Conservation (phyloP, 2,113 vertebrate species). For the Hoplias malabaricus region DNA sequence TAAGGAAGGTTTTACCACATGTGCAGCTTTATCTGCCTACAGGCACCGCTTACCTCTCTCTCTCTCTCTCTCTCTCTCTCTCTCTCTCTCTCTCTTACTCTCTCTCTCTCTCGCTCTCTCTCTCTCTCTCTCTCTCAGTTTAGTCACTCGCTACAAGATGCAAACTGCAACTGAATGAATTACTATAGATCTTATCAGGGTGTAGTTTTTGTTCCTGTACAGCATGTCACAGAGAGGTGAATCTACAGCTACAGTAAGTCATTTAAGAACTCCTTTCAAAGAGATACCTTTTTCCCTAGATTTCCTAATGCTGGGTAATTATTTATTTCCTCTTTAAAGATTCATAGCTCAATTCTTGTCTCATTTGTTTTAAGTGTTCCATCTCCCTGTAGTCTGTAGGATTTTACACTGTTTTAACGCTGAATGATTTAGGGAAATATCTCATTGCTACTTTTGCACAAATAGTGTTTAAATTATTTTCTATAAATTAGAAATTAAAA, state of each 20-base stretch:
- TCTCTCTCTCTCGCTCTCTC: not conserved
- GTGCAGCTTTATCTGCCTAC: constrained; percentile 12
- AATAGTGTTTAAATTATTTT: too few species aligned
- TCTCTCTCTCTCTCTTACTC: not conserved
- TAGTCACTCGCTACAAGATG: constrained; percentile 2
- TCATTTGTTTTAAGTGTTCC: too few species aligned
- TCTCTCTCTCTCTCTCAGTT: not conserved
- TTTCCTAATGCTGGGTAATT: too few species aligned
- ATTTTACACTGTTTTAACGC: too few species aligned
- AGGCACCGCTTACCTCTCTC: not conserved
- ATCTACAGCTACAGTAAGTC: not conserved
- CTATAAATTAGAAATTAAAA: too few species aligned
- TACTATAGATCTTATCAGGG: constrained; percentile 15
- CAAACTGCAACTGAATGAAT: constrained; percentile 20
- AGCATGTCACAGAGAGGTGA: not conserved
- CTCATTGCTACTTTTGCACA: too few species aligned
- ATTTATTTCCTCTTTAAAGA: too few species aligned
- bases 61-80: constrained; percentile 6
- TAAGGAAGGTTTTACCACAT: constrained; percentile 18
- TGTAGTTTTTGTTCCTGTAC: not conserved
- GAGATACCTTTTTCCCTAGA: not conserved
- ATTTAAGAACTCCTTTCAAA: not conserved
- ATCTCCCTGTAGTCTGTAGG: too few species aligned
- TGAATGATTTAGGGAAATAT: too few species aligned
- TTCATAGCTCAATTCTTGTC: too few species aligned